Percentiles rank a stretch among this genome's conserved stretches.
phyloP scores from a whole-genome alignment of 2,888 invertebrate genomes.

The Drosophila paracracens region DNA sequence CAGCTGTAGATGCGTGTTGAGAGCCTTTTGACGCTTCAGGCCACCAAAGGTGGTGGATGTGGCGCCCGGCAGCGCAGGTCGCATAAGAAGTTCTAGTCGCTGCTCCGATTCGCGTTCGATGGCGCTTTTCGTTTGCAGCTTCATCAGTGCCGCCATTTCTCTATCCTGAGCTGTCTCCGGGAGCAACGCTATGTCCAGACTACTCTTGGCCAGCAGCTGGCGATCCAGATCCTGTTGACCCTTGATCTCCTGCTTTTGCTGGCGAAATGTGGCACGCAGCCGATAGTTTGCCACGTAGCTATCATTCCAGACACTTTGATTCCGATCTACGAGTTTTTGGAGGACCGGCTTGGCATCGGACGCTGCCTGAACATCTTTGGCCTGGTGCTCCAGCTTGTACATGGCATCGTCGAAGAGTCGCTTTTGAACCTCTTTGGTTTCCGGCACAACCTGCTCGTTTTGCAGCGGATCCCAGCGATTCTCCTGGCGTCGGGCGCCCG shows the following conservation, averaged over 20 bases:
- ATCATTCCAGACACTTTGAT: slow-evolving; percentile 94
- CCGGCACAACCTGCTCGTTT: slow-evolving; percentile 96
- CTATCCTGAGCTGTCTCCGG: slow-evolving; percentile 93
- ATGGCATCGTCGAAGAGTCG: slow-evolving; percentile 97
- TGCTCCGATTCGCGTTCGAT: slow-evolving; percentile 86
- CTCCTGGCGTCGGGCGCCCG: slow-evolving; percentile 98
- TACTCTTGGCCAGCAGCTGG: slow-evolving; percentile 90
- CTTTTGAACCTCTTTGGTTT: slow-evolving; percentile 95
- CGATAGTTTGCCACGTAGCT: slow-evolving; percentile 96
- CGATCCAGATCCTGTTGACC: slow-evolving; percentile 89
- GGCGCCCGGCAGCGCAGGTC: slow-evolving; percentile 87
- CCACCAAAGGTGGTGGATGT: slow-evolving; percentile 86
- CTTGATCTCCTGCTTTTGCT: slow-evolving; percentile 90
- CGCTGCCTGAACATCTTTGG: slow-evolving; percentile 90
- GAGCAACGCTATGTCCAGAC: slow-evolving; percentile 91
- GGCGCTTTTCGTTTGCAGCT: slow-evolving; percentile 88
- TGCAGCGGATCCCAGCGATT: slow-evolving; percentile 99
- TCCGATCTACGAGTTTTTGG: slow-evolving; percentile 90
- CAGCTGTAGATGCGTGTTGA: slow-evolving; percentile 81
- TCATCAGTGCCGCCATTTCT: slow-evolving; percentile 91
- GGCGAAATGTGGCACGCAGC: slow-evolving; percentile 92
- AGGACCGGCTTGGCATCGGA: slow-evolving; percentile 90
- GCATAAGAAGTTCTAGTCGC: slow-evolving; percentile 86
- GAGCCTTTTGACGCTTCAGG: slow-evolving; percentile 86
- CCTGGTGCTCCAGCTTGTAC: slow-evolving; percentile 98